Evolutionary conservation across 1,140 invertebrate genomes (phyloP).

Genomic region (Drosophila bipectinata): DNA sequence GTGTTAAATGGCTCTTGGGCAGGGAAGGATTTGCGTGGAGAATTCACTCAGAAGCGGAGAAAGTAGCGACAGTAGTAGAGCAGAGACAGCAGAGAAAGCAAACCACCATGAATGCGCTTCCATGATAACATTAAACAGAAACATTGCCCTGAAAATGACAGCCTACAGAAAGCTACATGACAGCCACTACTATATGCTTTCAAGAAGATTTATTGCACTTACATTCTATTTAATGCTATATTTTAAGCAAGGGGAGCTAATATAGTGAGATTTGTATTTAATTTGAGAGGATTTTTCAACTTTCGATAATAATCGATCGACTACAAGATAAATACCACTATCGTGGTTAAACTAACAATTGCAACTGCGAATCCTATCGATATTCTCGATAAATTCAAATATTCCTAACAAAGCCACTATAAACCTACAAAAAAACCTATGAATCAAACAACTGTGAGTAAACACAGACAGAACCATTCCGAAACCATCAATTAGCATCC

Average conservation of each 20-base stretch:
- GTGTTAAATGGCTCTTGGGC: conserved; percentile 27
- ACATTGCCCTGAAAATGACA: conserved; percentile 21
- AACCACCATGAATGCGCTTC: conserved; percentile 19
- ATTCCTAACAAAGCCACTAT: no score
- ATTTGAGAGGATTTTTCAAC: no score
- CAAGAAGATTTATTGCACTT: no score
- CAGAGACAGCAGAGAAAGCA: neutral
- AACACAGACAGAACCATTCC: neutral
- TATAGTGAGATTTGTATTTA: no score
- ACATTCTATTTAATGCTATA: no score
- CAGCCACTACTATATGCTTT: conserved; percentile 1
- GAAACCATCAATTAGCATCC: conserved; percentile 26
- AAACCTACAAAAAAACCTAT: neutral
- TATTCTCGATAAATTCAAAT: no score
- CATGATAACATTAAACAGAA: conserved; percentile 17
- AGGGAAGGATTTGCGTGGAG: conserved; percentile 14
- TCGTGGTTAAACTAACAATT: no score
- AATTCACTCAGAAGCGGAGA: neutral
- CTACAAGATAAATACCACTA: no score
- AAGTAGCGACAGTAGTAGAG: neutral
- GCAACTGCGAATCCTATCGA: no score
- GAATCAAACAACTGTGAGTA: neutral
- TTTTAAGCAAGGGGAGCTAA: no score
- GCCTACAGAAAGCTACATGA: conserved; percentile 10
- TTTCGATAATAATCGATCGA: no score